Conservation (phyloP, 2,113 vertebrate species). For the Pithys albifrons region DNA sequence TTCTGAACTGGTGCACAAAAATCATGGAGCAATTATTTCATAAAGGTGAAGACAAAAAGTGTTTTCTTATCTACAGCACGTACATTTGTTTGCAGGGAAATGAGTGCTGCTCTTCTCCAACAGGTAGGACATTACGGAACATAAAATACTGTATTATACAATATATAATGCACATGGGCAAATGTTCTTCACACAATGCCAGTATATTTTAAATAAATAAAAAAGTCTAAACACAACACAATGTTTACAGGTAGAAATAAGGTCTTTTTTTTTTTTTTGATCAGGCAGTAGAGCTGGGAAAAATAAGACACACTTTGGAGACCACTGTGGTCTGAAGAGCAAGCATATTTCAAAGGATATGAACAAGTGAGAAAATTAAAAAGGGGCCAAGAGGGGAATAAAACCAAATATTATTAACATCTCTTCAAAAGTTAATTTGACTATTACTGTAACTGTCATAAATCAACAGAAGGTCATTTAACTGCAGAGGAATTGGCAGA, state of each 20-base stretch:
- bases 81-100: background rate
- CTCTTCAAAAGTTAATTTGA: background rate
- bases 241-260: background rate
- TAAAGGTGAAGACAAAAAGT: background rate
- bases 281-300: background rate
- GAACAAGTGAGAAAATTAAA: background rate
- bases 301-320: background rate
- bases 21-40: background rate
- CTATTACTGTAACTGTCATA: background rate
- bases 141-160: background rate
- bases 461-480: background rate
- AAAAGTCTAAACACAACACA: background rate
- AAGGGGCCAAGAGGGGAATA: fast-evolving
- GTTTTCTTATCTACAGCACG: background rate
- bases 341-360: background rate
- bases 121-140: background rate
- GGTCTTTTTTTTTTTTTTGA: background rate
- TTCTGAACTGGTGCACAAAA: background rate
- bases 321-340: background rate
- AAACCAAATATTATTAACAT: background rate
- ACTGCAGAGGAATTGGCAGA: background rate
- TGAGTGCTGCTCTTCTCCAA: background rate
- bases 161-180: background rate
- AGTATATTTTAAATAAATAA: background rate
- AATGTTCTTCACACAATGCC: background rate